A percentile compares a stretch with the other conserved stretches of the same genome.
Evolutionary conservation across 2,888 invertebrate genomes (phyloP).

Genomic region (Sylvicola fuscatus): DNA sequence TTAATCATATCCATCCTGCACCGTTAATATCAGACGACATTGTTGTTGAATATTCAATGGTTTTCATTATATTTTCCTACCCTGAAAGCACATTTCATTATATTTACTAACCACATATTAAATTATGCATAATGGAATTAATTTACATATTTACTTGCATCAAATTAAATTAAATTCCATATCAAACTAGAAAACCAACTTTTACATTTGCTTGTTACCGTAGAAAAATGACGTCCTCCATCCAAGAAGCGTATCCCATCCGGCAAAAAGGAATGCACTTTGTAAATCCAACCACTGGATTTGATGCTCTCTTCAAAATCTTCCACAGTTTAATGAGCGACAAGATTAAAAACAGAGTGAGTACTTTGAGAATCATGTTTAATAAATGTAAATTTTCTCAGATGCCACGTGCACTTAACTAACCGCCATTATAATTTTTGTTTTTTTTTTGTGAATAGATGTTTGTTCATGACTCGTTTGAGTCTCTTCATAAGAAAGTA

Average conservation of each 20-base stretch:
- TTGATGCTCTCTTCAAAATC: slow-evolving; percentile 32
- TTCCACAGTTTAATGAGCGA: slow-evolving; percentile 32
- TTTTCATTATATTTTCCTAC: no score
- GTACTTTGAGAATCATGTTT: slow-evolving; percentile 9
- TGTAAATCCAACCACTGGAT: slow-evolving; percentile 32
- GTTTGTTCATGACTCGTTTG: slow-evolving; percentile 28
- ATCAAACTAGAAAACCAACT: no score
- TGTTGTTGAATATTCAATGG: no score
- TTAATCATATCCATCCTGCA: no score
- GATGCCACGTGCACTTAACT: not conserved
- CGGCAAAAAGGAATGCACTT: slow-evolving; percentile 36
- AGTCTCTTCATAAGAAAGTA: slow-evolving; percentile 27
- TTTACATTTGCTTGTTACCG: not conserved
- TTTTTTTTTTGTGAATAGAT: slow-evolving; percentile 19
- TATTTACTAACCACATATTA: no score
- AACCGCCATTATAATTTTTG: not conserved
- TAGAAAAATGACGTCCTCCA: slow-evolving; percentile 7
- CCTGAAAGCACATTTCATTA: no score
- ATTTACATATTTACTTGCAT: no score
- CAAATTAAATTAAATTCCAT: no score
- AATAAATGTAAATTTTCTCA: not conserved
- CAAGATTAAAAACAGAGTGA: slow-evolving; percentile 34
- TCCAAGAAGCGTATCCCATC: slow-evolving; percentile 34
- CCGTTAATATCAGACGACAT: no score
- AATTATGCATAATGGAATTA: no score